Conservation (phyloP, 2,113 vertebrate species). For the Calyptommatus sinebrachiatus region DNA sequence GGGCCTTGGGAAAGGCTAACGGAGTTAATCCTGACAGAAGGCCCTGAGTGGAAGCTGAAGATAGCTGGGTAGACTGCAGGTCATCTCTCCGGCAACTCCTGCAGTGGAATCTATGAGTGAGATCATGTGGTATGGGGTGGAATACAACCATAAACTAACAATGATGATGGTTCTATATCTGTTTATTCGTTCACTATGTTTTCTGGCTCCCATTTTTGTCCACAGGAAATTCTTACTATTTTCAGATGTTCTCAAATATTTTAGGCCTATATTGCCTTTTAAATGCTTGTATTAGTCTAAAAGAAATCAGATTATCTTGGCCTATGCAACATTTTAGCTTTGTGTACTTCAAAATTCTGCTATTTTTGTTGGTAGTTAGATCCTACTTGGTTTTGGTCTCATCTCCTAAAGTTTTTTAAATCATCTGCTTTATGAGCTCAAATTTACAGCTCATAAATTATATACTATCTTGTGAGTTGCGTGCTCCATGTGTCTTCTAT, state of each 20-base stretch:
- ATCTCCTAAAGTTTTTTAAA: background rate
- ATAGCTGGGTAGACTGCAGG: too few relatives aligned
- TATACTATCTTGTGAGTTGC: background rate
- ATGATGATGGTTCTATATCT: too few relatives aligned
- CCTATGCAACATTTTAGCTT: background rate
- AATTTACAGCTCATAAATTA: background rate
- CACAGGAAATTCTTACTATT: background rate
- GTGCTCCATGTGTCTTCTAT: background rate
- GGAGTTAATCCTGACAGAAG: too few relatives aligned
- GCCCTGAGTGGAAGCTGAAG: too few relatives aligned
- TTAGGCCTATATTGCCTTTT: background rate
- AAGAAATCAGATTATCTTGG: background rate
- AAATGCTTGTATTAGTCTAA: background rate
- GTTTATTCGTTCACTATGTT: background rate
- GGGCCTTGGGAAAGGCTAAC: too few relatives aligned
- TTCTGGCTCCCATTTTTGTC: background rate
- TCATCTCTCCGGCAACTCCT: too few relatives aligned
- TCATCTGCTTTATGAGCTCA: background rate
- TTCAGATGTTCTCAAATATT: too few relatives aligned
- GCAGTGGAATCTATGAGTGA: too few relatives aligned
- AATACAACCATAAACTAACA: too few relatives aligned
- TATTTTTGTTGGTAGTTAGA: background rate
- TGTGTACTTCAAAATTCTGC: background rate
- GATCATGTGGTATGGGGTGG: too few relatives aligned
- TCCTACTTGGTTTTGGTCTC: background rate